Base-by-base conservation (phyloP, 1,140 invertebrate genomes). In the Euwallacea similis region DNA sequence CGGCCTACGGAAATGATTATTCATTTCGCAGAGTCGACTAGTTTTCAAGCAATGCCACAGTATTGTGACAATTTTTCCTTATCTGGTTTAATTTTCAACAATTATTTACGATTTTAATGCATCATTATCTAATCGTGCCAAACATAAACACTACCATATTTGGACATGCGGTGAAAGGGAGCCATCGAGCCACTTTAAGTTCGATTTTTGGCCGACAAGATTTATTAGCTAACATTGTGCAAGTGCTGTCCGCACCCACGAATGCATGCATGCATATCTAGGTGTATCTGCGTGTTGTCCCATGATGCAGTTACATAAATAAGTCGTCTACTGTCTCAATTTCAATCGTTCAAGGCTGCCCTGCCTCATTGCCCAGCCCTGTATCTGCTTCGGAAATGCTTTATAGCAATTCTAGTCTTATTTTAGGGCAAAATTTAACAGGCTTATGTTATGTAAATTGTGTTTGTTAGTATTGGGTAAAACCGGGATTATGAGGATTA, bases 341-440 rank as follows among this genome's bases (percentile, higher is more conserved):
- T 50, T 50, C 13, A 11, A 33, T 13, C 13, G 13, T 58, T 58
- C 55, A 58, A 58, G 55, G 55, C 55, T 58, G 55, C 55, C 55
- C n/a, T n/a, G 55, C 55, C 46, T 33, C 21, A 33, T 4, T 33
- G 21, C 21, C 21, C 21, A 33, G 21, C 21, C 21, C 21, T 33
- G 21, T 33, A 33, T 33, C 21, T 33, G 21, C 21, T 33, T 33
- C 21, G 21, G 1, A 33, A 33, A 33, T 33, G 21, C 4, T 33
- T 33, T 33, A 33, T 4, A 33, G 21, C 21, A 33, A 33, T 33
- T 33, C 21, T 33, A 33, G 21, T 33, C 21, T 33, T 33, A 33
- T 33, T 33, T 33, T 33, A 33, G 21, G 21, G 4, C 21, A 33
- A 33, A 33, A 33, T 33, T 33, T 33, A 2, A 4, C 1, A 33